Evolutionary conservation across 2,113 vertebrate genomes (phyloP), one percentile per base, ranked within the genome.

Genomic region (Onychostruthus taczanowskii): DNA sequence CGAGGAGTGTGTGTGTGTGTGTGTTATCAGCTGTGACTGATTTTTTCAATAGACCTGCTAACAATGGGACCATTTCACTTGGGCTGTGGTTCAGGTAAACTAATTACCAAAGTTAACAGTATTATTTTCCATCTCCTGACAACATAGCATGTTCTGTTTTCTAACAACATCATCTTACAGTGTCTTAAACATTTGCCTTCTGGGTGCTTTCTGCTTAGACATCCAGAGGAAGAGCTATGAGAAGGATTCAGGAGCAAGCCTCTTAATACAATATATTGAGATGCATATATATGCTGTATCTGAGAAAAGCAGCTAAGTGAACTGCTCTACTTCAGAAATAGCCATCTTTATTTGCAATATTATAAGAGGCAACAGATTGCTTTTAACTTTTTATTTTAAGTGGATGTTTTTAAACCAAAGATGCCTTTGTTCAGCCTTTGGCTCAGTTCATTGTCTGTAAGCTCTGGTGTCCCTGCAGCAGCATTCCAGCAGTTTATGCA

Each of bases 11-110:
- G 19, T 37, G 58, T 26, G 12, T 43, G 14, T 35, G 23, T 33
- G 17, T 14, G 7, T 10, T 43, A 31, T 55, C 26, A 63, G 5
- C 41, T 56, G 3, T 0, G 2, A 20, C 13, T 16, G 44, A 0
- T 13, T 55, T 62, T 35, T 55, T 23, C 21, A 33, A 8, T 9
- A 37, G 35, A 11, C 12, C 35, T 35, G 30, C 22, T 35, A 49
- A 9, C 11, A 49, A 19, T 16, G 30, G 19, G 24, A 37, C 63
- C 3, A 6, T 56, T 84, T 49, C 49, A 56, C 41, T 23, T 9
- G 31, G 47, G 41, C 41, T 77, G 27, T 19, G 22, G 16, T 16
- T 63, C 70, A 84, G 5, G 14, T 49, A 33, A 55, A 62, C 3
- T 31, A 55, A 43, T 55, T 47, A 43, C 21, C 47, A 37, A 76